Evolutionary conservation across 2,888 invertebrate species (phyloP).

Genomic region (Agonum fuliginosum): DNA sequence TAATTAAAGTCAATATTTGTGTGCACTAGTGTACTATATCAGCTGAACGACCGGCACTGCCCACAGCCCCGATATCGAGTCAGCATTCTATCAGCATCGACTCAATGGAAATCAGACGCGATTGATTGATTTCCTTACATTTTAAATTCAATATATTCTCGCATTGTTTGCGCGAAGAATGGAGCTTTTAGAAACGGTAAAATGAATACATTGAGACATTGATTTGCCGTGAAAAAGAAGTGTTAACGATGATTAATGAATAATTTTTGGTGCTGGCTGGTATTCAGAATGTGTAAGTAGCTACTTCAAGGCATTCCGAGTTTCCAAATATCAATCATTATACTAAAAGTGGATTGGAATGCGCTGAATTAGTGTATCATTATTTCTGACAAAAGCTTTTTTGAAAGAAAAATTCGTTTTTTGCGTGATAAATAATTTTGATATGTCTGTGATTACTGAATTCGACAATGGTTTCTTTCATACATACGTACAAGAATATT

Average conservation of each 20-base stretch:
- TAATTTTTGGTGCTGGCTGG: constrained; percentile 25
- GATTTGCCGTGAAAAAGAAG: constrained; percentile 37
- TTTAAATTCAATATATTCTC: constrained; percentile 49
- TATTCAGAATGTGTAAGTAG: constrained; percentile 31
- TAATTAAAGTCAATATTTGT: constrained; percentile 69
- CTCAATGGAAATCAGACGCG: constrained; percentile 39
- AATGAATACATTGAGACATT: constrained; percentile 43
- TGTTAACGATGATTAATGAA: constrained; percentile 48
- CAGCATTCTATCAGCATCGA: constrained; percentile 29
- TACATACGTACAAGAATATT: too few relatives aligned
- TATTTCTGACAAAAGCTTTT: constrained; percentile 20
- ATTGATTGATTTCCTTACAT: constrained; percentile 52
- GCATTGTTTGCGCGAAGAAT: constrained; percentile 43
- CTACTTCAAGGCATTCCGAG: constrained; percentile 17
- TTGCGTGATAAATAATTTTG: constrained; percentile 26
- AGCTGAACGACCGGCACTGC: not conserved
- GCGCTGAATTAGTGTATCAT: constrained; percentile 15
- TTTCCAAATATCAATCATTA: constrained; percentile 25
- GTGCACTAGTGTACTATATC: constrained; percentile 57
- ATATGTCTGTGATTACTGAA: not conserved
- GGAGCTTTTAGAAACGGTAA: constrained; percentile 19
- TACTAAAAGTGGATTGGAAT: not conserved
- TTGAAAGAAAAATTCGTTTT: constrained; percentile 16
- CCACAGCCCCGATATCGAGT: constrained; percentile 42
- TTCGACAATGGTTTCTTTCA: not conserved